phyloP scores from a whole-genome alignment of 1,140 invertebrate genomes.

The Ceratosolen solmsi region DNA sequence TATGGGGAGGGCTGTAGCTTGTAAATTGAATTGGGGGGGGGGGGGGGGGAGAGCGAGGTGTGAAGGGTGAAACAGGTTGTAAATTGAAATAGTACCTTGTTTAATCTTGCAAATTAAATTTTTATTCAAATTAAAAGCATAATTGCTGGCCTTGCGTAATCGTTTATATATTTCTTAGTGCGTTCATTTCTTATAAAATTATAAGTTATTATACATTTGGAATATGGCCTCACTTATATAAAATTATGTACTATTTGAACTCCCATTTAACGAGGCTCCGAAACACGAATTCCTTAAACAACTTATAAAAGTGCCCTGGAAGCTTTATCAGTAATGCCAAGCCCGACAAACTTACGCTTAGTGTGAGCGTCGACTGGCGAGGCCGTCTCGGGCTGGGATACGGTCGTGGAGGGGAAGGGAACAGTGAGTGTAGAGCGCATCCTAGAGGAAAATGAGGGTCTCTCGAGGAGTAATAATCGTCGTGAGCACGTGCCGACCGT shows the following conservation, averaged over 20 bases:
- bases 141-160: not conserved
- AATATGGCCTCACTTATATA: not conserved
- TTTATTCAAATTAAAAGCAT: not conserved
- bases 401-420: not conserved
- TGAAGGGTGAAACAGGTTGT: not conserved
- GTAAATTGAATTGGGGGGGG: no score
- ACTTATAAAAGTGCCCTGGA: not conserved
- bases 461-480: conserved; percentile 10
- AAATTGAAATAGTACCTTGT: not conserved
- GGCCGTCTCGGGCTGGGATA: no score
- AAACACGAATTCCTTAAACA: not conserved
- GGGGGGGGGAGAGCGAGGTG: no score
- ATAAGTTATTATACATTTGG: not conserved
- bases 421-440: not conserved
- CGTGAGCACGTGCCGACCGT: conserved; percentile 43
- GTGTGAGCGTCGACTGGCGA: not conserved
- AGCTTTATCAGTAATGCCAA: not conserved
- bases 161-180: not conserved
- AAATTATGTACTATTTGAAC: not conserved
- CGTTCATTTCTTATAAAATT: not conserved
- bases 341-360: not conserved
- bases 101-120: not conserved
- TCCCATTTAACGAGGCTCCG: not conserved
- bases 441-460: conserved; percentile 30
- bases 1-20: no score